A percentile compares a stretch with the other conserved stretches of the same genome.
Evolutionary conservation across 2,888 invertebrate genomes (phyloP).

Genomic region (Megaustenia siamemsis): DNA sequence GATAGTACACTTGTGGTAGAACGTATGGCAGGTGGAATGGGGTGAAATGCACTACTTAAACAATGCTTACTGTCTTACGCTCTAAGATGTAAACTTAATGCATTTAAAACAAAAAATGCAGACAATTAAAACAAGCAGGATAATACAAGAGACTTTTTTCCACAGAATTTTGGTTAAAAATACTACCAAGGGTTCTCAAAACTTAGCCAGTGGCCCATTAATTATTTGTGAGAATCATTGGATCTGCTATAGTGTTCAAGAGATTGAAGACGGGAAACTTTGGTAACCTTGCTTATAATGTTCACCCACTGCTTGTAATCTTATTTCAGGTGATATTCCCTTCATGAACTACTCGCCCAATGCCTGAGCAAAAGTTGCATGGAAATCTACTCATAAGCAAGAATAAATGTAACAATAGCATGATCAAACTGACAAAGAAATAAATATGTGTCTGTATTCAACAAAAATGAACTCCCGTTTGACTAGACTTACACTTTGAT

Average conservation of each 20-base stretch:
- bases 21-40: no score
- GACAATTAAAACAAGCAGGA: background rate
- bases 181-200: background rate
- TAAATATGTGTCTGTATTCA: background rate
- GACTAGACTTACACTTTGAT: conserved; percentile 34
- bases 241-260: background rate
- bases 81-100: conserved; percentile 4
- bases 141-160: background rate
- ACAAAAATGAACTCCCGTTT: background rate
- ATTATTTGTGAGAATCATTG: no score
- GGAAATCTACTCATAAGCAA: background rate
- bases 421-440: background rate
- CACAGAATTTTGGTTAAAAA: background rate
- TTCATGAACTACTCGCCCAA: background rate
- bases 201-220: no score
- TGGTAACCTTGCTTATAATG: background rate
- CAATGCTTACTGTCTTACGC: conserved; percentile 11
- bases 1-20: no score
- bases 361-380: background rate
- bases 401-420: background rate
- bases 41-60: no score
- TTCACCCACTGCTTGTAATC: no score
- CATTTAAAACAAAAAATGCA: background rate
- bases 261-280: background rate
- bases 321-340: no score